Base-by-base conservation (phyloP, 2,888 invertebrate genomes). In the Tiliacea aurago region DNA sequence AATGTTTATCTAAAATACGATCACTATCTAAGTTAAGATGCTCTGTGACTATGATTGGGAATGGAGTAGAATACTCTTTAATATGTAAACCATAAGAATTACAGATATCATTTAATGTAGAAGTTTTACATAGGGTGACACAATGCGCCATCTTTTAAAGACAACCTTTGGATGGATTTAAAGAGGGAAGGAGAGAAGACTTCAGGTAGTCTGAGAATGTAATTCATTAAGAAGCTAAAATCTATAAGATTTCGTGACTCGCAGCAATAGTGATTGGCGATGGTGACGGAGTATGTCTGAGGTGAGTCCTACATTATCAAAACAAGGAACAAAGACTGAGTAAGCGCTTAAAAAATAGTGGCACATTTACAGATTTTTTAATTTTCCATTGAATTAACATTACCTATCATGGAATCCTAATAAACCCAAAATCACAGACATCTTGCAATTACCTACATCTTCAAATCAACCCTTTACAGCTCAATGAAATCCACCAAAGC, bases 401-500 rank as follows among this genome's bases (percentile, higher is more conserved):
- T 43, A 15, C 15, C 41, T 18, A 11, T 11, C 4, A 23, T 15
- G 20, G 4, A 20, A 1, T n/a, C 9, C 13, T 5, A 33, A 18
- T 20, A 10, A 37, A 10, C 15, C 49, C 18, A 33, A 59, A n/a
- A 43, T 45, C 15, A n/a, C n/a, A 11, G 10, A 49, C 13, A 23
- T 56, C 33, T n/a, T n/a, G 1, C 33, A 47, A 58, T 43, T 11
- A n/a, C n/a, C n/a, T n/a, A 28, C 20, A 37, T 63, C 49, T 58
- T 51, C 3, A 2, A 51, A 65, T 45, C 7, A 49, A 18, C 55
- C 55, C 13, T 47, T 47, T 45, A 49, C 9, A 70, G 5, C 20
- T 59, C 28, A 55, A 70, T 56, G 11, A 51, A 70, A 71, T 43
- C 47, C 41, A 33, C n/a, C 15, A n/a, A 71, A 74, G 18, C 45